phyloP scores from a whole-genome alignment of 2,888 invertebrate genomes.

The Arrhopalites spinosus region DNA sequence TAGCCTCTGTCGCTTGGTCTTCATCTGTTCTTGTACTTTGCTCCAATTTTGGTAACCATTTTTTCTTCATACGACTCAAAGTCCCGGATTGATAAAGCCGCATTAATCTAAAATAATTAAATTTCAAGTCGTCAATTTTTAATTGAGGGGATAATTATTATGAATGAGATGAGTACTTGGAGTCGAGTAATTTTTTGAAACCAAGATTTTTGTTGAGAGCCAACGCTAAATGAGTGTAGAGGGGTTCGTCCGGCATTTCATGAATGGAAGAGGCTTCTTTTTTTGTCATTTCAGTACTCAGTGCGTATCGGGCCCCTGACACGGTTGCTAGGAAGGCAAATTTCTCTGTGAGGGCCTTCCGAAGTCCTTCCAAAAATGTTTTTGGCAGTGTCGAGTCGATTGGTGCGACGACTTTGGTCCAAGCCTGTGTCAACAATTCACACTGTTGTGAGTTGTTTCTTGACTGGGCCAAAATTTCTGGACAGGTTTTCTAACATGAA shows the following conservation, averaged over 20 bases:
- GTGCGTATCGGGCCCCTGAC: constrained; percentile 32
- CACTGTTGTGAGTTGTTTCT: constrained; percentile 30
- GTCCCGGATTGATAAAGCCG: constrained; percentile 34
- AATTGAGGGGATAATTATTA: not conserved
- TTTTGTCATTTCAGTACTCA: constrained; percentile 34
- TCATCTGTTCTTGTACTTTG: not conserved
- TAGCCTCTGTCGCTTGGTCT: constrained; percentile 13
- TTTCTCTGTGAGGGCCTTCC: constrained; percentile 32
- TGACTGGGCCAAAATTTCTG: constrained; percentile 38
- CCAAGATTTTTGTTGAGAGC: constrained; percentile 30
- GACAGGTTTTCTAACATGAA: constrained; percentile 48
- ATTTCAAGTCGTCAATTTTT: not conserved
- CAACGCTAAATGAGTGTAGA: constrained; percentile 41
- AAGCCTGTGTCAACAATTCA: constrained; percentile 37
- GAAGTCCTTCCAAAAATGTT: constrained; percentile 35
- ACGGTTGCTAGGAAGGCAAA: constrained; percentile 42
- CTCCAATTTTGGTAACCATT: constrained; percentile 37
- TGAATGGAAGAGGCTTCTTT: constrained; percentile 31
- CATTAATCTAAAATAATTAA: constrained; percentile 18
- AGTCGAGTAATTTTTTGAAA: constrained; percentile 12
- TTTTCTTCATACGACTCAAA: constrained; percentile 18
- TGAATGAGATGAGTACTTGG: not conserved
- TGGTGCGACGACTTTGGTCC: constrained; percentile 27
- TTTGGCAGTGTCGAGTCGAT: constrained; percentile 27
- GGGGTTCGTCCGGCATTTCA: constrained; percentile 37